Conservation (phyloP, 1,140 invertebrate genomes). For the Caenorhabditis remanei region DNA sequence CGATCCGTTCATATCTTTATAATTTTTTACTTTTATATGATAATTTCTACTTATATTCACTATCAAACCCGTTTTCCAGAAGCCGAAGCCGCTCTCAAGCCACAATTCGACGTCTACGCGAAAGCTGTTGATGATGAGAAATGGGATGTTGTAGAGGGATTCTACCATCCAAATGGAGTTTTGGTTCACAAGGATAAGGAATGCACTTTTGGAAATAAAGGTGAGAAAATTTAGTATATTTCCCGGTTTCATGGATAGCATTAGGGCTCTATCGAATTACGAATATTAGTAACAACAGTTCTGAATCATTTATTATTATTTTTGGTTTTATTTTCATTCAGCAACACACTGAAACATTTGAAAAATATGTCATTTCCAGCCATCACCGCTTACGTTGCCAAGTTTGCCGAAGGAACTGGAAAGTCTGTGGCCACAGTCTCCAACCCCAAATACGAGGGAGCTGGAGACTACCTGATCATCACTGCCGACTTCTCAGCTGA, state of each 20-base stretch:
- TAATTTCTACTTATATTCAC: background rate
- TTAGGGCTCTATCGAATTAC: no score
- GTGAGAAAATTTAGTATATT: background rate
- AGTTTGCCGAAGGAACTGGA: slow-evolving; percentile 20
- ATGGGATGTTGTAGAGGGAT: background rate
- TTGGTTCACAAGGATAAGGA: slow-evolving; percentile 41
- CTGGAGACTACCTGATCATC: slow-evolving; percentile 34
- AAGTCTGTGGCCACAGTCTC: background rate
- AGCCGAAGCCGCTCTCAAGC: slow-evolving; percentile 30
- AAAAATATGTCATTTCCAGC: slow-evolving; percentile 7
- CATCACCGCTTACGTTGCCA: background rate
- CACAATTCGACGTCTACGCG: background rate
- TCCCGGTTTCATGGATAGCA: no score
- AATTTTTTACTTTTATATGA: no score
- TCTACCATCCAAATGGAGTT: slow-evolving; percentile 39
- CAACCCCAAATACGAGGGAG: slow-evolving; percentile 48
- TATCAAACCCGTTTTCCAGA: background rate
- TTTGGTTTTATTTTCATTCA: no score
- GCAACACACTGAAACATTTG: no score
- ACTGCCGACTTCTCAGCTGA: slow-evolving; percentile 20
- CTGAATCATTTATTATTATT: no score
- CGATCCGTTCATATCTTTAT: no score
- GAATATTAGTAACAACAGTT: no score
- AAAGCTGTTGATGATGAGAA: slow-evolving; percentile 7
- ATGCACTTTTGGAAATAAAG: slow-evolving; percentile 3